Percentiles rank a stretch among this genome's conserved stretches.
phyloP scores from a whole-genome alignment of 2,888 invertebrate genomes.

The Ashinkailepas kermadecensis region DNA sequence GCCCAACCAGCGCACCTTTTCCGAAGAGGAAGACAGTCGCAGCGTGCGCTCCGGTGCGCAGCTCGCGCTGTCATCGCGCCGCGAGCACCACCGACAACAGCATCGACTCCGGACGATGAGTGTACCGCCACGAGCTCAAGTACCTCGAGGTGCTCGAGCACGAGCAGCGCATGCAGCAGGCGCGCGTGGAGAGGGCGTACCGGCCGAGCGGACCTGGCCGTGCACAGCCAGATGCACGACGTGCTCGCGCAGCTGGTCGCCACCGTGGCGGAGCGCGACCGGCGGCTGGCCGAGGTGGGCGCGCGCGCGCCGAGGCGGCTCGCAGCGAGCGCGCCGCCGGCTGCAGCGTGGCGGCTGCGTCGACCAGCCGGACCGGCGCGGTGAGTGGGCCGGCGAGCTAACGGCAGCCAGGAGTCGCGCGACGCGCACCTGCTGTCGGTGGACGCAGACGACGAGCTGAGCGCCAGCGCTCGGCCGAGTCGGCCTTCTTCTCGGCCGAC shows the following conservation, averaged over 20 bases:
- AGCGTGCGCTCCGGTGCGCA: constrained; percentile 82
- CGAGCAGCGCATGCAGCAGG: constrained; percentile 36
- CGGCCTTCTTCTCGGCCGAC: constrained; percentile 35
- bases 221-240: constrained; percentile 70
- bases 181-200: constrained; percentile 34
- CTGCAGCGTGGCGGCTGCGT: constrained; percentile 36
- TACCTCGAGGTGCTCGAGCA: constrained; percentile 80
- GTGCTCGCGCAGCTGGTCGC: constrained; percentile 60
- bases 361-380: constrained; percentile 39
- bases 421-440: constrained; percentile 23
- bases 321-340: constrained; percentile 35
- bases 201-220: constrained; percentile 56
- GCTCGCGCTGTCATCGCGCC: constrained; percentile 72
- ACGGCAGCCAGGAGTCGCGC: constrained; percentile 26
- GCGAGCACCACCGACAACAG: constrained; percentile 81
- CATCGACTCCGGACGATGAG: constrained; percentile 86
- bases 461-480: constrained; percentile 34
- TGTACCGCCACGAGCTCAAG: constrained; percentile 80
- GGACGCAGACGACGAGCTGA: constrained; percentile 24
- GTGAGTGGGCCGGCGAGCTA: constrained; percentile 35
- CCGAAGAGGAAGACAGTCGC: constrained; percentile 66
- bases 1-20: constrained; percentile 37
- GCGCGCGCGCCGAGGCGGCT: background rate
- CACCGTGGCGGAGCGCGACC: constrained; percentile 46
- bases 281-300: constrained; percentile 41